Percentiles rank a stretch among this genome's conserved stretches.
Evolutionary conservation across 2,797 vertebrate species (phyloP).

Genomic region (Dermochelys coriacea): DNA sequence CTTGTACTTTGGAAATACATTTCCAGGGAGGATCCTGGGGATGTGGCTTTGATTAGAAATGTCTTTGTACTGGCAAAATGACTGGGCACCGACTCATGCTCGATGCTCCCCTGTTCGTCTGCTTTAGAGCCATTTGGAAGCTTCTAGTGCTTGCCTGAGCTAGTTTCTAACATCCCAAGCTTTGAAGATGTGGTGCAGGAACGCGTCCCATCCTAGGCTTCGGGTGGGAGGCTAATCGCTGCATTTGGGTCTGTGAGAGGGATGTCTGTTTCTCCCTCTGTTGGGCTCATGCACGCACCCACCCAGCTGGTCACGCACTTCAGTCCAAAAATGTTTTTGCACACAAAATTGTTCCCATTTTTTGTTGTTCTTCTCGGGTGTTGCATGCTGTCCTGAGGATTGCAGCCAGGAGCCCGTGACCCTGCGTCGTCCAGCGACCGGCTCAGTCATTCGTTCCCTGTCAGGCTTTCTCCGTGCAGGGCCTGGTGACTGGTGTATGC

Average conservation of each 20-base stretch:
- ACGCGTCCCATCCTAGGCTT: accelerated
- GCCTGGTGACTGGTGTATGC: background rate
- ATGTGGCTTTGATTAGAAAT: background rate
- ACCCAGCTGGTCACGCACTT: accelerated
- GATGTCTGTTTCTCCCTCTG: background rate
- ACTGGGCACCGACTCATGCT: background rate
- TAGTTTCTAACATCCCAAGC: too few species aligned
- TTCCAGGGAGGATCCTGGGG: background rate
- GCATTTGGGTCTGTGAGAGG: accelerated
- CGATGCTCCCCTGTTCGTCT: background rate
- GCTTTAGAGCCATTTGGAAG: constrained; percentile 23
- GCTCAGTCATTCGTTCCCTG: accelerated
- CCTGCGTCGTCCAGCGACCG: background rate
- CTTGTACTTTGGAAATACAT: background rate
- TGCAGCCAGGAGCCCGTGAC: background rate
- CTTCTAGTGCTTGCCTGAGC: too few species aligned
- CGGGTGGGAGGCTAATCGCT: background rate
- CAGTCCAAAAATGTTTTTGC: background rate
- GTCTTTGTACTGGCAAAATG: background rate
- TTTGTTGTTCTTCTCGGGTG: background rate
- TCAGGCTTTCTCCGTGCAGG: background rate
- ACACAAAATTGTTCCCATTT: too few species aligned
- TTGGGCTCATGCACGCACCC: accelerated
- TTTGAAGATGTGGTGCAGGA: accelerated
- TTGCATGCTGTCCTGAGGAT: background rate